Conservation (phyloP, 2,797 vertebrate species). For the Ibycter americanus region DNA sequence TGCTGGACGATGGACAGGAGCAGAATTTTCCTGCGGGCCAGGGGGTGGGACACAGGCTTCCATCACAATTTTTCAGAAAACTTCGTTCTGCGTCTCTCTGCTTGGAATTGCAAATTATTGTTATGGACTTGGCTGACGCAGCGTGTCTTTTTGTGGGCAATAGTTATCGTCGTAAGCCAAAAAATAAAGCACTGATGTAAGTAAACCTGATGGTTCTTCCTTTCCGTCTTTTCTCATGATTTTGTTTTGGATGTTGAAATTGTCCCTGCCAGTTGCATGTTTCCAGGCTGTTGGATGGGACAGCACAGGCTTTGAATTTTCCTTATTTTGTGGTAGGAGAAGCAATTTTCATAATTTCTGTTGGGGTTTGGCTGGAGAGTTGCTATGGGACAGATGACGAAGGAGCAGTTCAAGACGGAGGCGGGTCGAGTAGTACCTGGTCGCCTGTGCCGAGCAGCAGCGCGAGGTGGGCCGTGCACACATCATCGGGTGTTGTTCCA, state of each 20-base stretch:
- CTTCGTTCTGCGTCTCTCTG: background rate
- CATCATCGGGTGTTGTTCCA: background rate
- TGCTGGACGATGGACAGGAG: accelerated
- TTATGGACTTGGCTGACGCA: background rate
- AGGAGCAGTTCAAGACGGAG: background rate
- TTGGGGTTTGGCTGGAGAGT: background rate
- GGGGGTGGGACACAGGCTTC: accelerated
- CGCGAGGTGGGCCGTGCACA: accelerated
- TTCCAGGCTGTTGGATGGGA: background rate
- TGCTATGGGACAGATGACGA: accelerated
- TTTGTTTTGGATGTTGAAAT: background rate
- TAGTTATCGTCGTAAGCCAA: background rate
- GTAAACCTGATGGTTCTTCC: background rate
- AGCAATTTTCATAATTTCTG: background rate
- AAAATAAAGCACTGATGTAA: background rate
- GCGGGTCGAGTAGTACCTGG: accelerated
- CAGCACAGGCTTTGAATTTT: background rate
- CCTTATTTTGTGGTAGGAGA: background rate
- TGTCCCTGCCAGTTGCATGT: background rate
- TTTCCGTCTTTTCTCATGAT: background rate
- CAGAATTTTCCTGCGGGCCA: background rate
- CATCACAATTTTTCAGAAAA: background rate
- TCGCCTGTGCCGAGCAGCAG: background rate
- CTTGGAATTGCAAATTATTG: background rate
- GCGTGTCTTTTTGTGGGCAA: background rate